phyloP scores from a whole-genome alignment of 2,113 vertebrate species.

The Peromyscus polionotus region DNA sequence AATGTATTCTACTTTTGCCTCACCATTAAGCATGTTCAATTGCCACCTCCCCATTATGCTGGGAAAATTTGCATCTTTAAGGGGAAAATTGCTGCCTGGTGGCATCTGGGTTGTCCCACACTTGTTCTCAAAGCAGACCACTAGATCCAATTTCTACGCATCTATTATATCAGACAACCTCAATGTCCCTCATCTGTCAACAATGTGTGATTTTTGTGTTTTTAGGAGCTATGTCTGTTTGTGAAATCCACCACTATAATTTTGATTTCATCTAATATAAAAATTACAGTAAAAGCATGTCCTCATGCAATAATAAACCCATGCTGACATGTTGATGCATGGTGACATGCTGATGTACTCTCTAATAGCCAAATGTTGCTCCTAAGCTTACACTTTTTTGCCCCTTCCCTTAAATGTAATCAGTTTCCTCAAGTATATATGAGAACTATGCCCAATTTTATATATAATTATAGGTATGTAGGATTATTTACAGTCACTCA shows the following conservation, averaged over 20 bases:
- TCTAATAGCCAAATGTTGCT: neutral
- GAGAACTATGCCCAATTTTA: neutral
- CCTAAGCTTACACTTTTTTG: too few relatives aligned
- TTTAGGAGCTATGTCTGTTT: neutral
- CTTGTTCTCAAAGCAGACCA: neutral
- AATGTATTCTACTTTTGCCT: neutral
- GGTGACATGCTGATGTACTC: neutral
- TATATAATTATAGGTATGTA: neutral
- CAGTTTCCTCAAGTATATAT: neutral
- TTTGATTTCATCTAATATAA: slow-evolving; percentile 26
- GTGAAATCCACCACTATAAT: neutral
- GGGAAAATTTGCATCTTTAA: neutral
- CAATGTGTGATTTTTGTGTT: neutral
- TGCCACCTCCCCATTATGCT: neutral
- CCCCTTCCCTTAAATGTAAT: neutral
- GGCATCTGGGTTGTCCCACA: neutral
- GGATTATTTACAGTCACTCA: neutral
- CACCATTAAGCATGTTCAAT: neutral
- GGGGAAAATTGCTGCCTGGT: neutral
- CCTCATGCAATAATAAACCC: neutral
- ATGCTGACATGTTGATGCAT: neutral
- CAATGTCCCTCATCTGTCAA: neutral
- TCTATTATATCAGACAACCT: neutral
- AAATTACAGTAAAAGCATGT: neutral
- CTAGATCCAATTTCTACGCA: neutral